Evolutionary conservation across 2,888 invertebrate genomes (phyloP), one percentile per base, ranked within the genome.

Genomic region (Spatulosminthurus flaviceps): DNA sequence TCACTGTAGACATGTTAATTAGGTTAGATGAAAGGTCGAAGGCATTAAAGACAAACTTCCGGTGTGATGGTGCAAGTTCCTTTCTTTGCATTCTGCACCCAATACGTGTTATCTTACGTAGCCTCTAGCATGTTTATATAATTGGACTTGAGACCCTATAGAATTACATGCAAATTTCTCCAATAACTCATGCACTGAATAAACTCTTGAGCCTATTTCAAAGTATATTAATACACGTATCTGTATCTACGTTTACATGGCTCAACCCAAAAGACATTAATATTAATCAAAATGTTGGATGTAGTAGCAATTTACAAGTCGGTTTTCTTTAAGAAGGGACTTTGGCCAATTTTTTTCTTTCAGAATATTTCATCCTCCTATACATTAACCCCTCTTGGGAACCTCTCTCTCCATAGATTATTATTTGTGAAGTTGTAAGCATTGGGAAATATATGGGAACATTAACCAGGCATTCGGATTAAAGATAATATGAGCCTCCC

Each of bases 11-110:
- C 64, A 64, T 24, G 64, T 64, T 64, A 64, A 64, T 64, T 64
- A 64, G 64, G 64, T 64, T 64, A 64, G 64, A 64, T 64, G 64
- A 64, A 64, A 64, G 64, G 64, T 64, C 64, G 64, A 64, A 64
- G 64, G 26, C 64, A 64, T 64, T 64, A 64, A 21, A 64, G 22
- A 64, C 24, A 64, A 64, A 64, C 64, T 64, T 64, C 64, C 64
- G 64, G 64, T 64, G n/a, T n/a, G 64, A 24, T 51, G 51, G 64
- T 24, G 64, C 24, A 64, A 64, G 22, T 64, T 64, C n/a, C 61
- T n/a, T 64, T 22, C 64, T 64, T 22, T 64, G 11, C 24, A 26
- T 22, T 64, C 21, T 26, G 1, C 64, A 24, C 64, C 5, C 21
- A n/a, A n/a, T n/a, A n/a, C n/a, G n/a, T n/a, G n/a, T n/a, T n/a